Evolutionary conservation across 2,797 vertebrate species (phyloP).

Genomic region (Mergus octosetaceus): DNA sequence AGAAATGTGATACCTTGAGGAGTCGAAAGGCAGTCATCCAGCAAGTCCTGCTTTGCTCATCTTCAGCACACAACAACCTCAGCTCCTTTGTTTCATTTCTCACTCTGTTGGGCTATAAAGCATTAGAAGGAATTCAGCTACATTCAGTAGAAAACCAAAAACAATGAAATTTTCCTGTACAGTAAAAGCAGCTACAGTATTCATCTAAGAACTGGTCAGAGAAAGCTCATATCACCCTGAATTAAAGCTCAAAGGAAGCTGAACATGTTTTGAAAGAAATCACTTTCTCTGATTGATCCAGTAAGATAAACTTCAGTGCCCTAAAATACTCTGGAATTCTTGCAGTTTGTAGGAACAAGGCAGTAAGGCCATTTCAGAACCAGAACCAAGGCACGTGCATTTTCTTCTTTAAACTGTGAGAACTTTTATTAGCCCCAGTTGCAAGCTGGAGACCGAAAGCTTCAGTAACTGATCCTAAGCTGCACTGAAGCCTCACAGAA

Average conservation of each 20-base stretch:
- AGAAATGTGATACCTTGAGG: conserved; percentile 85
- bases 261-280: neutral
- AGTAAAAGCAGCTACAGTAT: neutral
- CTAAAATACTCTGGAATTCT: neutral
- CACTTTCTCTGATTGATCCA: neutral
- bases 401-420: neutral
- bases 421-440: neutral
- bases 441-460: neutral
- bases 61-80: conserved; percentile 93
- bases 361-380: neutral
- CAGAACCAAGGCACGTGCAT: neutral
- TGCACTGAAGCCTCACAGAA: neutral
- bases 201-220: neutral
- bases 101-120: conserved; percentile 88
- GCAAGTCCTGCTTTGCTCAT: conserved; percentile 92
- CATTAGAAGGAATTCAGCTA: neutral
- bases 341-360: neutral
- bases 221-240: neutral
- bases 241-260: neutral
- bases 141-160: neutral
- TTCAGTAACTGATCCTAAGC: neutral
- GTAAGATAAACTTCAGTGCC: neutral
- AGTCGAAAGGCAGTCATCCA: conserved; percentile 98
- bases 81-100: conserved; percentile 91
- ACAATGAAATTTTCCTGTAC: neutral